Evolutionary conservation across 2,113 vertebrate species (phyloP), one percentile per base, ranked within the genome.

Genomic region (Pan paniscus): DNA sequence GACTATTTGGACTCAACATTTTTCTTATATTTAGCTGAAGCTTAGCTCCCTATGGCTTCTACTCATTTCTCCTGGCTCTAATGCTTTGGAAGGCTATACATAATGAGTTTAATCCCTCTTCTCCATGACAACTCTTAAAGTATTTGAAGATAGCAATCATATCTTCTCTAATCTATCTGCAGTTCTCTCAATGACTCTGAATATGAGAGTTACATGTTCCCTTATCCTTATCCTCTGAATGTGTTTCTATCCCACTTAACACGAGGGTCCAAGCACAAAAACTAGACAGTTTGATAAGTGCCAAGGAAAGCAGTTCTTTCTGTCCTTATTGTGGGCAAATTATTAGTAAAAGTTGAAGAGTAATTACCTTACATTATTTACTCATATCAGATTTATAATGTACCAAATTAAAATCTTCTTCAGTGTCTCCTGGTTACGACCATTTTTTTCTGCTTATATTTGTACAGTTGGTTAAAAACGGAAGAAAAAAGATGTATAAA

Each of bases 81-180:
- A 64, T 67, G 13, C 90, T 93, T 80, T 75, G 32, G 11, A 80
- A 25, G 14, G 16, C 20, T 57, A n/a, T 38, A 16, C 50, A 46
- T 20, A 89, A 79, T 32, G n/a, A 82, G 25, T 80, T 83, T 80
- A 96, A 91, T 84, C 40, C 25, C 40, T 80, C 70, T 93, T 93
- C 38, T 86, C 67, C 23, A 55, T 79, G 68, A 94, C 7, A 83
- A 84, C 7, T 79, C 80, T 84, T 61, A 90, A 92, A 87, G 72
- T 32, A 89, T 20, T 55, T 90, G 30, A 57, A 83, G 32, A 87
- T 52, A 52, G 30, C 72, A 93, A 92, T 90, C 61, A 80, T 75
- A 83, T 52, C 32, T 86, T 93, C 46, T 70, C 16, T 78, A 83
- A 87, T 79, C 52, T 52, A 32, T 73, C 40, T 93, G 8, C n/a